Base-by-base conservation (phyloP, 2,797 vertebrate species). In the Myripristis jacobus region DNA sequence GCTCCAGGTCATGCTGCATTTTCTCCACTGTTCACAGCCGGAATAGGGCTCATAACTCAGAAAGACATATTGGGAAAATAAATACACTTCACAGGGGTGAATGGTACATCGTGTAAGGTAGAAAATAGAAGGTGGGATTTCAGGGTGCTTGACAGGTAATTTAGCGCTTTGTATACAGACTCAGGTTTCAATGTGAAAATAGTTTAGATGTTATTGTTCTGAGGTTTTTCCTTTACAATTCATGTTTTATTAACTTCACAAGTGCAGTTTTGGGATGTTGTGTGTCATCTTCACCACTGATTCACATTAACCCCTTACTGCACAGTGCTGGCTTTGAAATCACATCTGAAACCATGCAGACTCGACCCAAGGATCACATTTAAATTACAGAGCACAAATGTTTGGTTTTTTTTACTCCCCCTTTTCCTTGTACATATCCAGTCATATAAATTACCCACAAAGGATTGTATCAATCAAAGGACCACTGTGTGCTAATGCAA, bases 381-480 rank as follows among this genome's bases (percentile, higher is more conserved):
- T 52, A 66, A 82, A 75, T 77, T 80, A 65, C 68, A 59, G n/a
- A 48, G 69, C 34, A 73, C 66, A 76, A 61, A 75, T 66, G 65
- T 67, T n/a, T n/a, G n/a, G 60, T 70, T 86, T 82, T 85, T 43
- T 81, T n/a, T n/a, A n/a, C n/a, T n/a, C n/a, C 38, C 44, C 38
- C 41, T 76, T 83, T 76, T 81, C 3, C 7, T 74, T 48, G 44
- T 62, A 81, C 75, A 80, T 79, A 88, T 89, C 79, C 66, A 59
- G 69, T 72, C 69, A 82, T 84, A 74, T 70, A 77, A 85, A 89
- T 90, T 80, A 91, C 82, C 77, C 79, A 81, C 81, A 70, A 77
- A 89, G 79, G 83, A 87, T 80, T 80, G 78, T 80, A 88, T 91
- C 90, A 92, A 91, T 91, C 87, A 89, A 81, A 89, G 63, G 80